These are phyloP conservation scores for Pantelozetes paolii DNA, from an alignment of 2,888 invertebrate genomes.

Conservation along the genomic window DNA sequence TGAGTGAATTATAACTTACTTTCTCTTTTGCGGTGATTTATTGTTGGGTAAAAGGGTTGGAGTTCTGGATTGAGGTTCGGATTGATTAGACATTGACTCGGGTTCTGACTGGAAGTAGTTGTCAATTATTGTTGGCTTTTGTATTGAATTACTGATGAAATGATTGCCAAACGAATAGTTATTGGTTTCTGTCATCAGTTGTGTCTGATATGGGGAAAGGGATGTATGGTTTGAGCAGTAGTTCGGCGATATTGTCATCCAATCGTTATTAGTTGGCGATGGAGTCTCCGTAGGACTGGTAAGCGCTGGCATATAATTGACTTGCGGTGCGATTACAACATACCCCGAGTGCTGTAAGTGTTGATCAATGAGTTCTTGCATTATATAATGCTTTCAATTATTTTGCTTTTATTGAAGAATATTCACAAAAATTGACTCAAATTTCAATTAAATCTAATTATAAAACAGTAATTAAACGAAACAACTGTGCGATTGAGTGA, in stretches of 20 bases:
- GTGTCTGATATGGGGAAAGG: conserved; percentile 21
- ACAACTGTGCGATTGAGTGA: not conserved
- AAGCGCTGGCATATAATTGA: conserved; percentile 21
- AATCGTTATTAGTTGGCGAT: conserved; percentile 7
- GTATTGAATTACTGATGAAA: not conserved
- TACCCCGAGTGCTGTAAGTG: conserved; percentile 23
- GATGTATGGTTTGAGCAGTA: not conserved
- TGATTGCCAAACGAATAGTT: not conserved
- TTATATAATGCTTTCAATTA: not conserved
- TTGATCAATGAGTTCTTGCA: conserved; percentile 29
- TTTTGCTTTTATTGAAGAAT: not conserved
- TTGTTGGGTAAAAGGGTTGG: not conserved
- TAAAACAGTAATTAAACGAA: not conserved
- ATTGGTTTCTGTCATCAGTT: conserved; percentile 11
- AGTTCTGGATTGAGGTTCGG: conserved; percentile 8
- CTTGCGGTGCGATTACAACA: conserved; percentile 31
- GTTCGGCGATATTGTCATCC: conserved; percentile 4
- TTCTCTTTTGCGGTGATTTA: conserved; percentile 16
- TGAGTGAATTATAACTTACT: not conserved
- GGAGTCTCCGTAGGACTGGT: not conserved
- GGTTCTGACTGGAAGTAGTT: conserved; percentile 29
- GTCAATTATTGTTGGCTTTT: not conserved
- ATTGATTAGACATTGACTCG: conserved; percentile 33
- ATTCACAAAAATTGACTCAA: conserved; percentile 10
- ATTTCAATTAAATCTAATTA: conserved; percentile 27